These are phyloP conservation scores for Meiosimyza decipiens DNA, from an alignment of 2,888 invertebrate species.

Conservation along the genomic window DNA sequence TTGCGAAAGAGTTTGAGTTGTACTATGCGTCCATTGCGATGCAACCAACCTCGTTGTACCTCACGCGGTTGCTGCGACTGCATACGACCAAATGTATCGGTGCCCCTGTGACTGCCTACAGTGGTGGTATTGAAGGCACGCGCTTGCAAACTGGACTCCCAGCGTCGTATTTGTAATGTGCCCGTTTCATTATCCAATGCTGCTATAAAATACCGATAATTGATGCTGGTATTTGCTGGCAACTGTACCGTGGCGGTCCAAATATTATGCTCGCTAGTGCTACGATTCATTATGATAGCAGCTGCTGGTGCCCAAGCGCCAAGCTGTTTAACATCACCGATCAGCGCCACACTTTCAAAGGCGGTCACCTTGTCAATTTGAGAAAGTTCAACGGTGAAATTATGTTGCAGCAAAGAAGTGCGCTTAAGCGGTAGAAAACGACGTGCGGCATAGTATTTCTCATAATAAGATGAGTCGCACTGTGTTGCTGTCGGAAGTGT, in stretches of 20 bases:
- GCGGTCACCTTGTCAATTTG: constrained; percentile 67
- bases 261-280: constrained; percentile 64
- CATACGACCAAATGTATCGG: constrained; percentile 76
- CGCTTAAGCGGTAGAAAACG: constrained; percentile 55
- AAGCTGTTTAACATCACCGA: constrained; percentile 74
- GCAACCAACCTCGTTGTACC: constrained; percentile 84
- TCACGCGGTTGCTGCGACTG: constrained; percentile 58
- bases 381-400: constrained; percentile 47
- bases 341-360: constrained; percentile 76
- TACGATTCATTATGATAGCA: constrained; percentile 69
- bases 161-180: constrained; percentile 74
- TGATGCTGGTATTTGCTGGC: constrained; percentile 72
- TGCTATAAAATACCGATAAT: constrained; percentile 82
- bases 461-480: constrained; percentile 61
- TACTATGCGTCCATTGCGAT: constrained; percentile 76
- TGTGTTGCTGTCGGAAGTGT: constrained; percentile 53
- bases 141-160: constrained; percentile 83
- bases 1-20: constrained; percentile 85
- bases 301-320: constrained; percentile 78
- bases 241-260: constrained; percentile 76
- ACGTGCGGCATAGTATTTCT: constrained; percentile 60
- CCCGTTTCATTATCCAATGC: constrained; percentile 67
- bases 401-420: constrained; percentile 51
- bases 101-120: constrained; percentile 48
- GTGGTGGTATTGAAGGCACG: constrained; percentile 67